phyloP scores from a whole-genome alignment of 2,113 vertebrate species.

The Oceanites oceanicus region DNA sequence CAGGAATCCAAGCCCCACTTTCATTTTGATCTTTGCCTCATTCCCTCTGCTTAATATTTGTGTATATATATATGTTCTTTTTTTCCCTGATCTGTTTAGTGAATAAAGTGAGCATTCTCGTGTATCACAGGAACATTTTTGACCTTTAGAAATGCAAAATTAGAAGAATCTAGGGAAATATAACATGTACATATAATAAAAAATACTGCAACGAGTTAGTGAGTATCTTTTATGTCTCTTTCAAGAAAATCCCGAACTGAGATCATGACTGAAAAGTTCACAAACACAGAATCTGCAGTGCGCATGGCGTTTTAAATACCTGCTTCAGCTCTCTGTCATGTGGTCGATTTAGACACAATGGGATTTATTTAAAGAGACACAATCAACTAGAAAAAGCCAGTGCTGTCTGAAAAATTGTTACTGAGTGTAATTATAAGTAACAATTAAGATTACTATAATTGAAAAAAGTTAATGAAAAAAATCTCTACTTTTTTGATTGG shows the following conservation, averaged over 20 bases:
- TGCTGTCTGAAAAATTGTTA: background rate
- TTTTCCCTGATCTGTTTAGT: background rate
- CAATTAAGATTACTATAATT: background rate
- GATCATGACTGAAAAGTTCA: conserved; percentile 35
- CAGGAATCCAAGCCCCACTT: background rate
- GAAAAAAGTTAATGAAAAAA: background rate
- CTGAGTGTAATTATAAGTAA: background rate
- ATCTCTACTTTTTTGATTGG: background rate
- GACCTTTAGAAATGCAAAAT: conserved; percentile 32
- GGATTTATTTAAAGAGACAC: conserved; percentile 20
- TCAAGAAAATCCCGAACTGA: conserved; percentile 7
- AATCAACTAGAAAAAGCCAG: background rate
- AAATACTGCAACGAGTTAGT: background rate
- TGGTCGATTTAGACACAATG: background rate
- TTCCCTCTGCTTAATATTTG: background rate
- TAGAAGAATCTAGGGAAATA: conserved; percentile 38
- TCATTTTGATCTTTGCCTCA: background rate
- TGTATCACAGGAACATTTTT: background rate
- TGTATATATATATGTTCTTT: background rate
- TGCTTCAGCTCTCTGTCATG: background rate
- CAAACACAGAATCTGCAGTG: background rate
- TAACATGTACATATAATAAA: background rate
- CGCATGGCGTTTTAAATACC: background rate
- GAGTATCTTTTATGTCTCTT: background rate
- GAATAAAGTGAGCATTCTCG: background rate